Evolutionary conservation across 2,797 vertebrate genomes (phyloP), one percentile per base, ranked within the genome.

Genomic region (Mus caroli): DNA sequence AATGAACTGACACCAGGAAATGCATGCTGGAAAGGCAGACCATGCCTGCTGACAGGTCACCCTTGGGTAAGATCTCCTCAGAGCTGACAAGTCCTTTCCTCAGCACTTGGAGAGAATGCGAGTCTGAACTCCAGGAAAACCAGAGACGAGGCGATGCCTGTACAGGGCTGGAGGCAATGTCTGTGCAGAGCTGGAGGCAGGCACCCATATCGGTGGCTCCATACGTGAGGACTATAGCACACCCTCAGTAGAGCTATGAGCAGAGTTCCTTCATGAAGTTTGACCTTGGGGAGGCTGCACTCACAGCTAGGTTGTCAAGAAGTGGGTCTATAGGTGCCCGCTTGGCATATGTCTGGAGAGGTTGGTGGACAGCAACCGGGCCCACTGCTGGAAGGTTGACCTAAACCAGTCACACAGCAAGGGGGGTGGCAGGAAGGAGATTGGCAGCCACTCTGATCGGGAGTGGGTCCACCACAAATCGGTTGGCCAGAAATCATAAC

Each of bases 371-470:
- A 95, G 82, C 62, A 46, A 22, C 0, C 28, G 31, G 71, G 62
- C 43, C n/a, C 69, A 52, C 78, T 10, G 2, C 64, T 26, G 6
- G 82, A 78, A 3, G n/a, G 58, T 79, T 82, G 92, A 37, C 96
- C 95, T 20, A n/a, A 77, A 58, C 97, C 97, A 8, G 97, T 98
- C 93, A 97, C 97, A 78, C 94, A 97, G 86, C 97, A 98, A 67
- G 88, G 46, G 13, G 97, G 93, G 12, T 78, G 96, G 73, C 14
- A 71, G 31, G 94, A 78, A 71, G 95, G 90, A 10, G 96, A 90
- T 58, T 58, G 84, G 76, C 58, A 91, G 79, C 20, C 88, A 43
- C 43, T 76, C 9, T 43, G 88, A 79, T 64, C 37, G 46, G 12
- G 77, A 13, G 54, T 9, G 15, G 82, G 2, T 56, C 31, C 43